Percentiles rank a stretch among this genome's conserved stretches.
phyloP scores from a whole-genome alignment of 1,140 invertebrate genomes.

The Drosophila ogumai region DNA sequence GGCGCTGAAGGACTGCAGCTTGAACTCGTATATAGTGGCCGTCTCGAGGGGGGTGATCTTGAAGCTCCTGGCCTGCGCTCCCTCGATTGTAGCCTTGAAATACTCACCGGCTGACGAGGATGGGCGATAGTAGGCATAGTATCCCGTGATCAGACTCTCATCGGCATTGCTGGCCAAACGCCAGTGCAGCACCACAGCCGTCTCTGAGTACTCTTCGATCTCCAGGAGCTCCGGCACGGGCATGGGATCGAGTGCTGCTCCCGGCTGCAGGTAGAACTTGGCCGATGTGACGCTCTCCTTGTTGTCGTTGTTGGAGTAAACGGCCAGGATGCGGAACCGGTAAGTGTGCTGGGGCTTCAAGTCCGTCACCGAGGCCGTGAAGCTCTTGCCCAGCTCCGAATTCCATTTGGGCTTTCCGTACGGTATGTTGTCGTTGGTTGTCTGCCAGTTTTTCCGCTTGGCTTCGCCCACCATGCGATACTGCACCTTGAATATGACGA shows the following conservation, averaged over 20 bases:
- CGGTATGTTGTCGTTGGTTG: conserved; percentile 92
- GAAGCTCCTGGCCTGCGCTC: conserved; percentile 88
- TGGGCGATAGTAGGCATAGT: conserved; percentile 95
- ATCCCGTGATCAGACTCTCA: conserved; percentile 86
- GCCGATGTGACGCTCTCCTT: conserved; percentile 92
- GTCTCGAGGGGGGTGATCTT: conserved; percentile 91
- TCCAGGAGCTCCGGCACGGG: conserved; percentile 90
- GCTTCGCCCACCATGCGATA: conserved; percentile 71
- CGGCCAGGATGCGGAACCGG: conserved; percentile 96
- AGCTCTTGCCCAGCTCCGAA: conserved; percentile 86
- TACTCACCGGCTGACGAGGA: conserved; percentile 93
- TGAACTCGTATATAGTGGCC: conserved; percentile 95
- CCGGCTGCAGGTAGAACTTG: conserved; percentile 91
- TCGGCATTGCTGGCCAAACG: conserved; percentile 47
- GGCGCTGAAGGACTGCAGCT: conserved; percentile 95
- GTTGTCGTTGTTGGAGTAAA: conserved; percentile 97
- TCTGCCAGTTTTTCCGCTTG: conserved; percentile 89
- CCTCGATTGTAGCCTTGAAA: conserved; percentile 91
- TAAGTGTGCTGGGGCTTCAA: conserved; percentile 89
- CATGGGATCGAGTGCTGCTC: conserved; percentile 87
- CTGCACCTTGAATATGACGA: conserved; percentile 94
- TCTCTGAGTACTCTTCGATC: conserved; percentile 89
- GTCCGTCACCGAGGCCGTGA: conserved; percentile 87
- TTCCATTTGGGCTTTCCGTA: conserved; percentile 87
- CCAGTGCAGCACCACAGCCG: conserved; percentile 91